Conservation (phyloP, 2,113 vertebrate genomes). For the Pelmatolapia mariae region DNA sequence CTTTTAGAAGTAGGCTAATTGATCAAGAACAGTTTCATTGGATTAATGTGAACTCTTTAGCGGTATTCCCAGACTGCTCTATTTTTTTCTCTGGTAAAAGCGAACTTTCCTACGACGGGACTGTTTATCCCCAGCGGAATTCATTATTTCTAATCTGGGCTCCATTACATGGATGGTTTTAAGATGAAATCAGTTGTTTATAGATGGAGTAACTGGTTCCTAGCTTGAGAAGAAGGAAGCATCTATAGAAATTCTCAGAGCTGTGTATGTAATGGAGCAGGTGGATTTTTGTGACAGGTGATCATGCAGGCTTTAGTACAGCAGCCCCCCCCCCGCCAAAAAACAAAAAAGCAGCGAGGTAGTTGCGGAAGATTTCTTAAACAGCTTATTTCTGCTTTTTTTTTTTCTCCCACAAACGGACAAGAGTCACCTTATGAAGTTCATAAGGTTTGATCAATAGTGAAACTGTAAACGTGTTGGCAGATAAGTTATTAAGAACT, state of each 20-base stretch:
- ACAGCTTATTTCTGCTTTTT: neutral
- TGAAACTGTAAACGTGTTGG: neutral
- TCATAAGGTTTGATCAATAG: neutral
- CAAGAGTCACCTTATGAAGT: neutral
- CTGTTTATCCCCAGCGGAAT: constrained; percentile 34
- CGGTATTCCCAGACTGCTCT: neutral
- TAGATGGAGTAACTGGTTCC: neutral
- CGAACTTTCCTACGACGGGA: neutral
- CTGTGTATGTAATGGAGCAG: neutral
- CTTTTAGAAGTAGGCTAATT: neutral
- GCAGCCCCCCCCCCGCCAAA: neutral
- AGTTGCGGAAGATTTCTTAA: neutral
- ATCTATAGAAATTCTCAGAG: neutral
- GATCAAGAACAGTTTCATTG: neutral
- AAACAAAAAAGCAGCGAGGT: neutral
- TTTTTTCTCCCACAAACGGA: accelerated
- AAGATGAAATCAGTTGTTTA: neutral
- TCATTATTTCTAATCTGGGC: neutral
- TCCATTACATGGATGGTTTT: neutral
- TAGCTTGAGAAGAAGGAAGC: neutral
- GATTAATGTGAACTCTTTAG: neutral
- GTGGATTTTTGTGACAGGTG: neutral
- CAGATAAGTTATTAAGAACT: neutral
- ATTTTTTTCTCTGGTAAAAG: neutral
- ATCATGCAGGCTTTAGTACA: neutral